These are phyloP conservation scores for Callinectes sapidus DNA, from an alignment of 2,888 invertebrate species.

Conservation along the genomic window DNA sequence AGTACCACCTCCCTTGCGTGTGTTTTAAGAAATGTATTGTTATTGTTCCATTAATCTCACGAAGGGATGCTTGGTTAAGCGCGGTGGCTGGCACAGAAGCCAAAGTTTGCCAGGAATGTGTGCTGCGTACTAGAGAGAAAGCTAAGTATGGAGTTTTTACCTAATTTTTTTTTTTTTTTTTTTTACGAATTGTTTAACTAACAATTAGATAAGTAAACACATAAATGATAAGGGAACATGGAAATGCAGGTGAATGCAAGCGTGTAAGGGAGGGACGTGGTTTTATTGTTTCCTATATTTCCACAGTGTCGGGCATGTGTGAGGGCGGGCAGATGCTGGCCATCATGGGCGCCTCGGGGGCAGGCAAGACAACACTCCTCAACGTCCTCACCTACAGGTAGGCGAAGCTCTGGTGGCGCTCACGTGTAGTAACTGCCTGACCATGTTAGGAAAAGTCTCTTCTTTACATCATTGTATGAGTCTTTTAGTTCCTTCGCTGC, in stretches of 20 bases:
- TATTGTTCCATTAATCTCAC: too few relatives aligned
- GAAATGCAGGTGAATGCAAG: neutral
- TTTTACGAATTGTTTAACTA: neutral
- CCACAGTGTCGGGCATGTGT: conserved; percentile 63
- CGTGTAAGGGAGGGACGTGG: neutral
- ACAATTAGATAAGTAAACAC: neutral
- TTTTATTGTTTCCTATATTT: neutral
- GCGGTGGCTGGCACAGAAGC: neutral
- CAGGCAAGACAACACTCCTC: conserved; percentile 95
- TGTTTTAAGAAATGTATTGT: too few relatives aligned
- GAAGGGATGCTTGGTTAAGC: too few relatives aligned
- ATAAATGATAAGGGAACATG: neutral
- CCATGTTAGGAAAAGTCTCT: too few relatives aligned
- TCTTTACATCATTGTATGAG: too few relatives aligned
- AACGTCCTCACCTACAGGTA: conserved; percentile 90
- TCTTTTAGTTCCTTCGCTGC: too few relatives aligned
- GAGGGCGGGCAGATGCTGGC: conserved; percentile 70
- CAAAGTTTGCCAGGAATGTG: neutral
- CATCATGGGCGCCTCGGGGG: conserved; percentile 79
- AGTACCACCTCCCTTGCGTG: too few relatives aligned
- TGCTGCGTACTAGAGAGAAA: neutral
- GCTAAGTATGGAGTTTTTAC: neutral
- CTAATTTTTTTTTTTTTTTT: too few relatives aligned
- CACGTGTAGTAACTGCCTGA: too few relatives aligned
- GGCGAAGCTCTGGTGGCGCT: neutral